Conservation (phyloP, 1,140 invertebrate species). For the Pararge aegeria region DNA sequence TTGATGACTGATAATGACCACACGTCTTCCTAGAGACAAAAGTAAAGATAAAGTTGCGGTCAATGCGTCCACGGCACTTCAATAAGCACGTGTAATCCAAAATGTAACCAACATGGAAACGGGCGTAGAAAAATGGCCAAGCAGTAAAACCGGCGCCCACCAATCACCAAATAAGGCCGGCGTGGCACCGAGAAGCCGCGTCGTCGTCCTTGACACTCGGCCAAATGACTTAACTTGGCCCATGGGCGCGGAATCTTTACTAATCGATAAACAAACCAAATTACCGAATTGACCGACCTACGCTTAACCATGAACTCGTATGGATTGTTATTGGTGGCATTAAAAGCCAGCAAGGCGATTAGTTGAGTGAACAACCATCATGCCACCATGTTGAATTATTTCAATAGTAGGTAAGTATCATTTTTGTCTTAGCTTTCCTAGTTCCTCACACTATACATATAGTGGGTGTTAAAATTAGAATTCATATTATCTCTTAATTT, state of each 20-base stretch:
- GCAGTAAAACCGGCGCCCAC: constrained; percentile 78
- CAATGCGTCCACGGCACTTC: constrained; percentile 34
- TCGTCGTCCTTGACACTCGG: constrained; percentile 72
- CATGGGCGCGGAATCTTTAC: constrained; percentile 72
- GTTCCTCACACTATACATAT: no score
- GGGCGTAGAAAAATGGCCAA: constrained; percentile 71
- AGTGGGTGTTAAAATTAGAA: no score
- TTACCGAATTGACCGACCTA: constrained; percentile 56
- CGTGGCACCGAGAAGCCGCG: constrained; percentile 65
- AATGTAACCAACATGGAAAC: constrained; percentile 61
- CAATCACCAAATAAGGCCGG: constrained; percentile 76
- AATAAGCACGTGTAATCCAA: constrained; percentile 56
- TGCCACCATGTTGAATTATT: no score
- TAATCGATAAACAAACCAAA: constrained; percentile 73
- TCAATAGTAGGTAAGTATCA: no score
- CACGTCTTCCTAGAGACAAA: constrained; percentile 7
- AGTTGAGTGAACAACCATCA: background rate
- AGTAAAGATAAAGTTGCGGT: constrained; percentile 3
- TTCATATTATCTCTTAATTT: no score
- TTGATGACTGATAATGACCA: background rate
- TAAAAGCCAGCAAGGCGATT: background rate
- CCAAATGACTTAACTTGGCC: constrained; percentile 78
- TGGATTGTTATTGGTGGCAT: background rate
- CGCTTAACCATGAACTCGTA: constrained; percentile 53
- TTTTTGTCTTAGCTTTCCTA: no score